Evolutionary conservation across 2,888 invertebrate genomes (phyloP).

Genomic region (Drosophila heteroneura): DNA sequence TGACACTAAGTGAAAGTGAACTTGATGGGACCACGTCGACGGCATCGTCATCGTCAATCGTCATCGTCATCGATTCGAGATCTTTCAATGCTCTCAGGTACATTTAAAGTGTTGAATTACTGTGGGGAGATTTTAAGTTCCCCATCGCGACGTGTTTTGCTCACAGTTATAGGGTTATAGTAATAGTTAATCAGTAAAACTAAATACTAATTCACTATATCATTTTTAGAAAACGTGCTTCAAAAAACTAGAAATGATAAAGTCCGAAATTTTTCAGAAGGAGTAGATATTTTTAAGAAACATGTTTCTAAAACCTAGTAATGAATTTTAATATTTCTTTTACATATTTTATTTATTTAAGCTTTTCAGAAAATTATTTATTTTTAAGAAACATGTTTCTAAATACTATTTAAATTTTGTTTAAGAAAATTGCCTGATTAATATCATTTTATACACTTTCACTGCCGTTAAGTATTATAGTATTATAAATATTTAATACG

Average conservation of each 20-base stretch:
- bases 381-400: neutral
- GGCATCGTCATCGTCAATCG: conserved; percentile 35
- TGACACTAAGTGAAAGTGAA: conserved; percentile 82
- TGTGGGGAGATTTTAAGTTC: too few species aligned
- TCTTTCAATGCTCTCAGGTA: conserved; percentile 21
- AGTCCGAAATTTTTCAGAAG: neutral
- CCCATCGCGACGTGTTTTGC: neutral
- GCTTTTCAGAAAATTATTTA: neutral
- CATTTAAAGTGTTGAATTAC: neutral
- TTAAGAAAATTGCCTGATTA: neutral
- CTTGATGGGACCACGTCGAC: conserved; percentile 70
- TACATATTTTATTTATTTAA: neutral
- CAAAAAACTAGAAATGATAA: neutral
- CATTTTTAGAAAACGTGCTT: neutral
- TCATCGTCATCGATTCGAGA: conserved; percentile 42
- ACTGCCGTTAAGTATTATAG: neutral
- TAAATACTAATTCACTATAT: neutral
- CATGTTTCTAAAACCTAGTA: neutral
- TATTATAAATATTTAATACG: neutral
- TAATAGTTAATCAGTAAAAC: neutral
- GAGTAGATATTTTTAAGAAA: neutral
- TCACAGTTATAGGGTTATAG: too few species aligned
- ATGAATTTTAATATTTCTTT: neutral
- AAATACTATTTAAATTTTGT: neutral
- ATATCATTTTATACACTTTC: neutral